Percentiles rank a stretch among this genome's conserved stretches.
These are phyloP conservation scores for Lasioglossum villosulum DNA, from an alignment of 2,888 invertebrate species.

Conservation along the genomic window DNA sequence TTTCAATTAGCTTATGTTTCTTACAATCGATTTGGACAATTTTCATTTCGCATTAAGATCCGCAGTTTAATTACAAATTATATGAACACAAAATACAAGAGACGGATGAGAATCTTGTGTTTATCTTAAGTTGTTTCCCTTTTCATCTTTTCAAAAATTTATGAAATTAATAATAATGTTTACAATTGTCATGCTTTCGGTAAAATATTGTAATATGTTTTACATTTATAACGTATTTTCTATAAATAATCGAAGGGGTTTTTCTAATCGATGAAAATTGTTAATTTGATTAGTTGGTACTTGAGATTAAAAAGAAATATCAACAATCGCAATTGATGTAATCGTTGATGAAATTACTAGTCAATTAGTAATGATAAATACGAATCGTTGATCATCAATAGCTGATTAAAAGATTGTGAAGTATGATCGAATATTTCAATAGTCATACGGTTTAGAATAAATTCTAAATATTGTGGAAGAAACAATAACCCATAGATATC, in stretches of 20 bases:
- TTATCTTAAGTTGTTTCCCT: not conserved
- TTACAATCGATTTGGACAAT: not conserved
- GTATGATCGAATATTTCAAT: not conserved
- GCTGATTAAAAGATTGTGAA: not conserved
- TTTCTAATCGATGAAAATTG: not conserved
- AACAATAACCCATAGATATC: not conserved
- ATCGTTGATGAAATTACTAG: not conserved
- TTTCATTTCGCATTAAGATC: not conserved
- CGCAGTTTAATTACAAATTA: not conserved
- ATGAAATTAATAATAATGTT: not conserved
- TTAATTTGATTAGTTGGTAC: not conserved
- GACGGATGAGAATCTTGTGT: not conserved
- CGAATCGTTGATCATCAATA: not conserved
- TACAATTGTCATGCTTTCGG: not conserved
- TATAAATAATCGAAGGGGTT: not conserved
- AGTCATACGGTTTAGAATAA: not conserved
- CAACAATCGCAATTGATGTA: not conserved
- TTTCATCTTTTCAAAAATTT: not conserved
- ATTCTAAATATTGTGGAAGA: not conserved
- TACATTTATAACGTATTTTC: not conserved
- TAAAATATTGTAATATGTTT: not conserved
- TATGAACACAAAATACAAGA: not conserved
- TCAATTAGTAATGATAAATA: not conserved
- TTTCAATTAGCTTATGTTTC: not conserved
- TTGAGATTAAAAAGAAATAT: not conserved